Percentiles rank a stretch among this genome's conserved stretches.
Conservation (phyloP, 2,113 vertebrate species). For the Chiloscyllium plagiosum region DNA sequence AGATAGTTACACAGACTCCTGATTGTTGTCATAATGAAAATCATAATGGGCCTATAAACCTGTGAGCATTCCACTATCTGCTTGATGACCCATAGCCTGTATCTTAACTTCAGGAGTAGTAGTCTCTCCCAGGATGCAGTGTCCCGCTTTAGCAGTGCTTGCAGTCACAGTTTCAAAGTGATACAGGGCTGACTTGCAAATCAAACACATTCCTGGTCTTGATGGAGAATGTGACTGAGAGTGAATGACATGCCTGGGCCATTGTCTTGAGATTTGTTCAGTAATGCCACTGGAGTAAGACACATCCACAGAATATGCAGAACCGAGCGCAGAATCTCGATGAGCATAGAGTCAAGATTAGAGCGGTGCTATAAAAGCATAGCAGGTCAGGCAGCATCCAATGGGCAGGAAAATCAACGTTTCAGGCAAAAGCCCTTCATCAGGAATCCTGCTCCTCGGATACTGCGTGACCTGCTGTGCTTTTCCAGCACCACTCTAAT, state of each 20-base stretch:
- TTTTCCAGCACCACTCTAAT: no score
- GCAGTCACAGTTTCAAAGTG: neutral
- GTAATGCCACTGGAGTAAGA: neutral
- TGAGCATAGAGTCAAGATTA: neutral
- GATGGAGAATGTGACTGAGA: neutral
- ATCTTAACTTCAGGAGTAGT: neutral
- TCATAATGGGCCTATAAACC: neutral
- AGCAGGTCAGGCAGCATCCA: no score
- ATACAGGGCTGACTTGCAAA: neutral
- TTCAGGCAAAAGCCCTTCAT: no score
- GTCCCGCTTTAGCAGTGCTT: neutral
- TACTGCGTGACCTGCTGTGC: no score
- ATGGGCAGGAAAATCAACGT: no score
- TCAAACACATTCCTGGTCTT: neutral
- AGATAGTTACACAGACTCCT: neutral
- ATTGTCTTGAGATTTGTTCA: neutral
- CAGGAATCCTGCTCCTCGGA: no score
- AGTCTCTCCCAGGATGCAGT: neutral
- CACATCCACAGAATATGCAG: neutral
- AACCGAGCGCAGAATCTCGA: neutral
- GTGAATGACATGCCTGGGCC: neutral
- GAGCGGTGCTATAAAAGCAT: no score
- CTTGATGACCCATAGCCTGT: neutral
- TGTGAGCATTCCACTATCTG: neutral
- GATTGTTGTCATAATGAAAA: neutral